Evolutionary conservation across 2,888 invertebrate species (phyloP), one percentile per base, ranked within the genome.

Genomic region (Schrankia costaestrigalis): DNA sequence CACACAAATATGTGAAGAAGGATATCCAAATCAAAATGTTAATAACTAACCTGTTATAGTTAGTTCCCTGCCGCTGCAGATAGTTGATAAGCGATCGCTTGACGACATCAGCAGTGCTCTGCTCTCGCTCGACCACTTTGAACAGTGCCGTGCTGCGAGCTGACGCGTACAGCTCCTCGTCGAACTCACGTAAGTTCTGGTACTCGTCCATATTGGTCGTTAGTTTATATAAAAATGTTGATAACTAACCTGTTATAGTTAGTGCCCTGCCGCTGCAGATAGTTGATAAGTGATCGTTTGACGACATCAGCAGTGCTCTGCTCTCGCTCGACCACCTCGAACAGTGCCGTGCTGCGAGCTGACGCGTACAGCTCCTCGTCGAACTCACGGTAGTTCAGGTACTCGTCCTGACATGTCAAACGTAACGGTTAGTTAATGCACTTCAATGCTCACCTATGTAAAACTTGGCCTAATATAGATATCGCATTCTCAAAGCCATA

Each of bases 91-190:
- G 82, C 0, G 95, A 94, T 57, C 93, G 90, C 18, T 78, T 71
- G 12, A 95, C 93, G 11, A 94, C 90, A 59, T 92, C 91, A 0
- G 93, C 92, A 7, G 95, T 91, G 35, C 93, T 94, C 65, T 94
- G 93, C 74, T 96, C 95, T 48, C 91, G 89, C 55, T 94, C 93
- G 41, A 97, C 94, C 30, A 95, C 91, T 66, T 96, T 94, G 77
- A 94, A 97, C 44, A 97, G 91, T n/a, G 95, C 89, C 9, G 96
- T 95, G 66, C 95, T 94, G 63, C 92, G 93, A 0, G 96, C 96
- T 0, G 96, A 94, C 56, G 94, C 94, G 56, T 96, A 90, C 38
- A 96, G 85, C 23, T 93, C 91, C 6, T 89, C 83, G n/a, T n/a
- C n/a, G n/a, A n/a, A n/a, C n/a, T n/a, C n/a, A n/a, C n/a, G n/a